These are phyloP conservation scores for Luperina testacea DNA, from an alignment of 2,888 invertebrate genomes.

Conservation along the genomic window DNA sequence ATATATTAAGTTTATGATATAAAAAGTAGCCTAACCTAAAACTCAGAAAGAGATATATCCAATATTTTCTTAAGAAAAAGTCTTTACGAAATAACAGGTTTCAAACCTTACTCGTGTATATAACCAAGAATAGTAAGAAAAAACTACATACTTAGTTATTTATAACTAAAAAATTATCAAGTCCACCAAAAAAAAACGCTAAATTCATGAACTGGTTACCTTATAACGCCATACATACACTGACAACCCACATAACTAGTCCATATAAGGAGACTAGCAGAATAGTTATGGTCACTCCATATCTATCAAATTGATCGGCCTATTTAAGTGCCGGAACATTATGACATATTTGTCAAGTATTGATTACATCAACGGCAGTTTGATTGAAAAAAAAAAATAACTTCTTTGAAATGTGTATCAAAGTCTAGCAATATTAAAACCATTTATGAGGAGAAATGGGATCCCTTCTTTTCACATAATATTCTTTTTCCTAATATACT, in stretches of 20 bases:
- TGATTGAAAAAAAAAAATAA: not conserved
- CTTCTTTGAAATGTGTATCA: not conserved
- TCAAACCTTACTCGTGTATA: not conserved
- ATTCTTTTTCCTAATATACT: no score
- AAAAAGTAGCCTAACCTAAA: not conserved
- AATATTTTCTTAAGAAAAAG: not conserved
- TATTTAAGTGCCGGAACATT: constrained; percentile 49
- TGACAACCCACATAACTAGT: constrained; percentile 44
- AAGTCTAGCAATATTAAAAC: not conserved
- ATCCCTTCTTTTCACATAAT: no score
- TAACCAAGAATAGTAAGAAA: not conserved
- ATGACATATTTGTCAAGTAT: constrained; percentile 31
- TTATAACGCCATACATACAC: constrained; percentile 24
- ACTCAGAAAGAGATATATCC: no score
- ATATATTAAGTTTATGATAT: not conserved
- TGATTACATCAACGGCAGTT: constrained; percentile 13
- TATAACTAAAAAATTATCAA: not conserved
- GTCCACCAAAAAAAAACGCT: constrained; percentile 20
- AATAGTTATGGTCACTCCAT: constrained; percentile 30
- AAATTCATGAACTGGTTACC: constrained; percentile 32
- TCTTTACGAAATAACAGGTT: not conserved
- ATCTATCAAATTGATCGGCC: constrained; percentile 36
- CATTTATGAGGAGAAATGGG: not conserved
- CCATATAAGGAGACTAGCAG: constrained; percentile 3
- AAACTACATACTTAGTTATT: not conserved